These are phyloP conservation scores for Upupa epops DNA, from an alignment of 2,113 vertebrate species.

Conservation along the genomic window DNA sequence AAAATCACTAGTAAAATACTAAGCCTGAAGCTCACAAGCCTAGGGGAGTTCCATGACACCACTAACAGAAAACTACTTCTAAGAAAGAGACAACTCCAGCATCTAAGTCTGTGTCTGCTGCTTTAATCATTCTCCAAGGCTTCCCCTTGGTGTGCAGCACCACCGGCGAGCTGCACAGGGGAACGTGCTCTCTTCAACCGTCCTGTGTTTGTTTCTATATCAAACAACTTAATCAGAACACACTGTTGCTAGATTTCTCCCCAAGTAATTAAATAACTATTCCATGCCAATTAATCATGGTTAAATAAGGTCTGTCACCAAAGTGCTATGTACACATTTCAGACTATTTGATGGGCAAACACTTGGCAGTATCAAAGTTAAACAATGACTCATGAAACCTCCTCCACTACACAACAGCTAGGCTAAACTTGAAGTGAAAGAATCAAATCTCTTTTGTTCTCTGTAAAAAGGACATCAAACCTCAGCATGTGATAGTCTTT, in stretches of 20 bases:
- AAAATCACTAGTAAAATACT: no score
- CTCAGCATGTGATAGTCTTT: conserved; percentile 80
- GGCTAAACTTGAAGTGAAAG: conserved; percentile 83
- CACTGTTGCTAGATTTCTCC: conserved; percentile 75
- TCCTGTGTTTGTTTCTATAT: conserved; percentile 57
- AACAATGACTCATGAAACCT: conserved; percentile 94
- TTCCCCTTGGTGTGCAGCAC: neutral
- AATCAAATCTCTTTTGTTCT: conserved; percentile 86
- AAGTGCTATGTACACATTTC: conserved; percentile 77
- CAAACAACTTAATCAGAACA: conserved; percentile 78
- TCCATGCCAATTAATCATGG: conserved; percentile 83
- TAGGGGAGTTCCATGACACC: neutral
- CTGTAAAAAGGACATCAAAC: conserved; percentile 85
- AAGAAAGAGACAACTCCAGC: neutral
- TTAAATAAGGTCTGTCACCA: conserved; percentile 77
- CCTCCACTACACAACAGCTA: conserved; percentile 82
- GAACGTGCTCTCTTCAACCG: conserved; percentile 17
- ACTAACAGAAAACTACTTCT: neutral
- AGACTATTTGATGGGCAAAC: conserved; percentile 84
- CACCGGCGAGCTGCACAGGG: neutral
- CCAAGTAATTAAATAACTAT: conserved; percentile 81
- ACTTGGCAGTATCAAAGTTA: conserved; percentile 85
- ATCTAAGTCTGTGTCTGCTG: neutral
- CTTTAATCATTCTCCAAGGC: neutral
- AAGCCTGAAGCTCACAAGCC: no score